Evolutionary conservation across 2,113 vertebrate species (phyloP).

Genomic region (Accipiter virgatus): DNA sequence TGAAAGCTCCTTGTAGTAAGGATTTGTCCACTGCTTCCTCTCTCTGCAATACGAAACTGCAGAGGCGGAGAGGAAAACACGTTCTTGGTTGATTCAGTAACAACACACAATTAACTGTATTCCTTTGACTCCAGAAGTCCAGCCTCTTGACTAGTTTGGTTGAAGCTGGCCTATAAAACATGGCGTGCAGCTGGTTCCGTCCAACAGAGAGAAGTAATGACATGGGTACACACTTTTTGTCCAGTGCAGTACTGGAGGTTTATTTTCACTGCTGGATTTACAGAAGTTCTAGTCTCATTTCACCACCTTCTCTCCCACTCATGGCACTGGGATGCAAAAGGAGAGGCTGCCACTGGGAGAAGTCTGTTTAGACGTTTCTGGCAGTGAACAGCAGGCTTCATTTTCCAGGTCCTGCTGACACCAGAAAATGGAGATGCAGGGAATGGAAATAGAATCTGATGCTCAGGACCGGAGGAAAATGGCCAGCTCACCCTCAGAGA

Average conservation of each 20-base stretch:
- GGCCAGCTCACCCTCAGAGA: not conserved
- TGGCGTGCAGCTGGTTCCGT: not conserved
- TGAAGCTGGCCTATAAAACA: not conserved
- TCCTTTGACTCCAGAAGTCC: not conserved
- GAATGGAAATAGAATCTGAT: not conserved
- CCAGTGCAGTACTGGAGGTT: not conserved
- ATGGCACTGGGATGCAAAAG: not conserved
- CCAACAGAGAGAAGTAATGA: not conserved
- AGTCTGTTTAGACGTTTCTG: not conserved
- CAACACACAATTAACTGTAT: not conserved
- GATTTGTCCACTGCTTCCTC: not conserved
- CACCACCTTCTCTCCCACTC: not conserved
- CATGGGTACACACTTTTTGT: not conserved
- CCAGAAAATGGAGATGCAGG: not conserved
- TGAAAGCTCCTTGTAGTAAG: not conserved
- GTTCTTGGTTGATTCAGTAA: not conserved
- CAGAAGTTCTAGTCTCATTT: not conserved
- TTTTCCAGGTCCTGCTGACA: not conserved
- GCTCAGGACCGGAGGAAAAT: not conserved
- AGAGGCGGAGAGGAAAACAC: not conserved
- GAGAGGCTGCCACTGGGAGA: not conserved
- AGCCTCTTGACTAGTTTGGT: not conserved
- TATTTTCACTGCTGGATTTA: slow-evolving; percentile 9
- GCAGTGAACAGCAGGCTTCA: not conserved
- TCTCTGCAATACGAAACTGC: not conserved